Evolutionary conservation across 2,888 invertebrate species (phyloP).

Genomic region (Petrophora chlorosata): DNA sequence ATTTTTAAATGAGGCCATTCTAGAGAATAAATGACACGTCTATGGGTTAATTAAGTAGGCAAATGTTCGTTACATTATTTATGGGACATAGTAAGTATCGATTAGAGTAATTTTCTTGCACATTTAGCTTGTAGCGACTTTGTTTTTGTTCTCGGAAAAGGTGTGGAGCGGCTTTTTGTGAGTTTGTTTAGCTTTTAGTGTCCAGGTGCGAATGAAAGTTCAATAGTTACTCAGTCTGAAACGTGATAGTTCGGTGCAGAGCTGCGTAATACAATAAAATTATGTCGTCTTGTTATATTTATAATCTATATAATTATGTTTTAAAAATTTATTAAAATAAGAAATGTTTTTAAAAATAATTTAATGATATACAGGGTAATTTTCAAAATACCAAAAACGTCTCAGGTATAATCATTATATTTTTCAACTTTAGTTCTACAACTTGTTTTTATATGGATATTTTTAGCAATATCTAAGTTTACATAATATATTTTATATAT

Average conservation of each 20-base stretch:
- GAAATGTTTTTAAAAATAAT: neutral
- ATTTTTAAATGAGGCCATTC: constrained; percentile 30
- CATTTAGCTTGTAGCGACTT: constrained; percentile 14
- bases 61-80: constrained; percentile 27
- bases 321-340: neutral
- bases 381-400: too few relatives aligned
- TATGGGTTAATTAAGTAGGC: constrained; percentile 26
- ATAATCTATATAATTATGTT: too few relatives aligned
- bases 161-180: neutral
- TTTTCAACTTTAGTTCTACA: too few relatives aligned
- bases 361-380: too few relatives aligned
- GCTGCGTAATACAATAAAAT: neutral
- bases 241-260: neutral
- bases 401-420: too few relatives aligned
- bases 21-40: constrained; percentile 37
- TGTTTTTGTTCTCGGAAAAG: constrained; percentile 6
- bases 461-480: too few relatives aligned
- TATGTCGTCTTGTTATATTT: too few relatives aligned
- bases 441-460: too few relatives aligned
- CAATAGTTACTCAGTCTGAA: neutral
- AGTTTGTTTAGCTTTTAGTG: neutral
- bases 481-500: too few relatives aligned
- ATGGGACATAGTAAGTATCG: constrained; percentile 12
- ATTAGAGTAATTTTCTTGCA: constrained; percentile 21
- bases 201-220: neutral